Percentiles rank a stretch among this genome's conserved stretches.
These are phyloP conservation scores for Deroplatys truncata DNA, from an alignment of 2,888 invertebrate species.

Conservation along the genomic window DNA sequence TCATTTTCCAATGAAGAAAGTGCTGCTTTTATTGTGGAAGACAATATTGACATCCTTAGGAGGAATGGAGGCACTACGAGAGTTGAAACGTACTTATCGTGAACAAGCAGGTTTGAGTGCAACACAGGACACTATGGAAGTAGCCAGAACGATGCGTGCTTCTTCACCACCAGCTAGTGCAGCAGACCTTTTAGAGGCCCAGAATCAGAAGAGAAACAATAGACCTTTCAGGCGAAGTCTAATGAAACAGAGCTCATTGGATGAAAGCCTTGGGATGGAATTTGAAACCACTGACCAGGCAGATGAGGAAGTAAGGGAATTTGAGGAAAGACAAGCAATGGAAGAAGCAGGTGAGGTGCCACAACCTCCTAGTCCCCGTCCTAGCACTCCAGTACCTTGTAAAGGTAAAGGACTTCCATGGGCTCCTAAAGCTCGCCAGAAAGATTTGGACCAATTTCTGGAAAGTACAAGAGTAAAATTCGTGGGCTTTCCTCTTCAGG, in stretches of 20 bases:
- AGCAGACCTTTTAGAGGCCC: constrained; percentile 81
- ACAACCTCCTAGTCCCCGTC: constrained; percentile 51
- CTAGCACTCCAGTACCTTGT: constrained; percentile 44
- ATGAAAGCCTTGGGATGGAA: constrained; percentile 76
- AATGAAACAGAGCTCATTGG: constrained; percentile 88
- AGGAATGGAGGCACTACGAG: constrained; percentile 78
- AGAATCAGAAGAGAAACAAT: constrained; percentile 71
- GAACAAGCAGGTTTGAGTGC: constrained; percentile 62
- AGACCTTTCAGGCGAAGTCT: constrained; percentile 66
- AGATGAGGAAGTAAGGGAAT: constrained; percentile 44
- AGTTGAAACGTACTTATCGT: constrained; percentile 69
- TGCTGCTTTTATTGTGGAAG: constrained; percentile 93
- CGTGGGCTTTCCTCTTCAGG: constrained; percentile 83
- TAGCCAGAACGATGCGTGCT: constrained; percentile 90
- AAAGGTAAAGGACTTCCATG: constrained; percentile 71
- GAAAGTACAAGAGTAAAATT: constrained; percentile 91
- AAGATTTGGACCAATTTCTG: constrained; percentile 88
- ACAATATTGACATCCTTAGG: constrained; percentile 87
- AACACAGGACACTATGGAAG: constrained; percentile 87
- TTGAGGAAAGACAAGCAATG: constrained; percentile 44
- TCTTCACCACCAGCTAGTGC: constrained; percentile 93
- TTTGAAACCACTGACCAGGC: constrained; percentile 45
- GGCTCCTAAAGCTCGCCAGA: constrained; percentile 92
- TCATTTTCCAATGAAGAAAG: constrained; percentile 98
- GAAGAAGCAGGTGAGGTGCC: constrained; percentile 45